Evolutionary conservation across 2,797 vertebrate species (phyloP), one percentile per base, ranked within the genome.

Genomic region (Acanthurus lineatus): DNA sequence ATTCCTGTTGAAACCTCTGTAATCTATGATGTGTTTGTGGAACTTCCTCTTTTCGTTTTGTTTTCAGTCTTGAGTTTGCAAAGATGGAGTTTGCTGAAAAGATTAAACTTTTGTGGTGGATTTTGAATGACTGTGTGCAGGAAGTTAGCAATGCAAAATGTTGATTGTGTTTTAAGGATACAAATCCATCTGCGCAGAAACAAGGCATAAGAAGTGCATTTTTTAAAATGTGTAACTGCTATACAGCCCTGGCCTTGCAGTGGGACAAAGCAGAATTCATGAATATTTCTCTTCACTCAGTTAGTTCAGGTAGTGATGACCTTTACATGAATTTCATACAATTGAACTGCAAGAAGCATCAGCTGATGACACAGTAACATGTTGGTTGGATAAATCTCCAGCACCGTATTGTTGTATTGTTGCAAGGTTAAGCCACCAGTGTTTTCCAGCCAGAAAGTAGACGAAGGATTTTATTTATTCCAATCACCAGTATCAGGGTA

Each of bases 271-370:
- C 9, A 48, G 48, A 22, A 73, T 74, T 74, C 6, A 47, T 35
- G 6, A 69, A 72, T 74, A 56, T 22, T 47, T 57, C 4, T 47
- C 59, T 79, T 70, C 12, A 3, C 17, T 22, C 28, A 20, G 42
- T 76, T 66, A 69, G 12, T 64, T 78, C 40, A 45, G 66, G 38
- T 22, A 22, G 49, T 48, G 68, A 79, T 48, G 40, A 73, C 44
- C 28, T 54, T 59, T 25, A 66, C 14, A 57, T 3, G 16, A 54
- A 67, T 75, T 72, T 69, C 12, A 20, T n/a, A 32, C 2, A 56
- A 59, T 45, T 51, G 10, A 58, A 53, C 28, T 54, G 17, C 12
- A 61, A 42, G 3, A 28, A 25, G 11, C 48, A 54, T 58, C 15
- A 69, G 20, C 17, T 52, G 60, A 64, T 11, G 3, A 16, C 68